Evolutionary conservation across 2,113 vertebrate genomes (phyloP).

Genomic region (Mus spicilegus): DNA sequence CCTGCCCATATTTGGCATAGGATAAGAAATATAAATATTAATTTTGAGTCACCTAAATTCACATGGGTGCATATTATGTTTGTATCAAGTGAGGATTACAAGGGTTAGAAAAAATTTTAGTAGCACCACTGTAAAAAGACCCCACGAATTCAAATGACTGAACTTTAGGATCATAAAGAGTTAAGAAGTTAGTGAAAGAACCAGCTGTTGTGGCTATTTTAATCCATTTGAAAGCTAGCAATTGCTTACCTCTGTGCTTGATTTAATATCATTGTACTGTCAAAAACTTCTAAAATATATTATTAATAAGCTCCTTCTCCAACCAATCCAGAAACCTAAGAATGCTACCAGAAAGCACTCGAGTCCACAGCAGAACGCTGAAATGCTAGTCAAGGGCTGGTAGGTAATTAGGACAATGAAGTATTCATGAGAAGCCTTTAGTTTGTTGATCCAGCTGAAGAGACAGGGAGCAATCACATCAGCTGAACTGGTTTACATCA

Average conservation of each 20-base stretch:
- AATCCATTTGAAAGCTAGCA: not conserved
- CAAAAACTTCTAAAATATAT: not conserved
- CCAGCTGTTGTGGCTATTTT: not conserved
- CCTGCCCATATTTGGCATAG: not conserved
- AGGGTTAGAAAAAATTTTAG: not conserved
- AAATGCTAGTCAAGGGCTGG: not conserved
- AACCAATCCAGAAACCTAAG: not conserved
- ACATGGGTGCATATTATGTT: not conserved
- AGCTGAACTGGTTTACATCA: not conserved
- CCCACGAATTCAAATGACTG: not conserved
- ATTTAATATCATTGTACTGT: not conserved
- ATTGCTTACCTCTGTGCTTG: not conserved
- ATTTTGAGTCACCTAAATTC: constrained; percentile 16
- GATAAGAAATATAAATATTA: not conserved
- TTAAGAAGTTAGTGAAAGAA: not conserved
- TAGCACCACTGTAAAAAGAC: not conserved
- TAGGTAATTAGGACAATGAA: not conserved
- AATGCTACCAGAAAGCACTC: not conserved
- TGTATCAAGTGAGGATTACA: not conserved
- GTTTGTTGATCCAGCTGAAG: not conserved
- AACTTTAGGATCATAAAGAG: not conserved
- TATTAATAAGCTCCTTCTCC: not conserved
- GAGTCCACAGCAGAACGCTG: not conserved
- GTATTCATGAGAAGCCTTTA: not conserved
- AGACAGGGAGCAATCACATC: not conserved